phyloP scores from a whole-genome alignment of 2,888 invertebrate species.

The Schizaphis graminum region DNA sequence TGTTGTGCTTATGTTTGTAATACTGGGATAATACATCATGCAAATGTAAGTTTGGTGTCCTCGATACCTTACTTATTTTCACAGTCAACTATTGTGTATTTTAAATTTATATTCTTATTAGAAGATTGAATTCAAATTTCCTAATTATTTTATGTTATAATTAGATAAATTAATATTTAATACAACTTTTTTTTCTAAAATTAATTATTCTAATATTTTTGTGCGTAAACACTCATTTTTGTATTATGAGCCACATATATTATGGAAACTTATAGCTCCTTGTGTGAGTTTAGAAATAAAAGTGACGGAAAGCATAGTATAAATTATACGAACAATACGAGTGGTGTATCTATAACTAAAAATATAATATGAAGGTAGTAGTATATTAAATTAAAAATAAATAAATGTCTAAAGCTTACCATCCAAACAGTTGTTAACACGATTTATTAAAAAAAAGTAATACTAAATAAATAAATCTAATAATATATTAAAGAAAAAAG shows the following conservation, averaged over 20 bases:
- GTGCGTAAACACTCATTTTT: background rate
- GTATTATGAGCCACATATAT: background rate
- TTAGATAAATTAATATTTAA: background rate
- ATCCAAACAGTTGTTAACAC: background rate
- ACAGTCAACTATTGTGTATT: background rate
- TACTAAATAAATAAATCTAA: background rate
- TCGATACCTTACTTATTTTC: background rate
- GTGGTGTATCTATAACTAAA: background rate
- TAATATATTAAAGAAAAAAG: slow-evolving; percentile 25
- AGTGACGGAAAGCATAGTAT: background rate
- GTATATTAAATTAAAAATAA: background rate
- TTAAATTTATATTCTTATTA: background rate
- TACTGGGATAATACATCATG: background rate
- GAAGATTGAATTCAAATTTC: background rate
- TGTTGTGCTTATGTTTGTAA: background rate
- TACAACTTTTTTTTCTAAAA: background rate
- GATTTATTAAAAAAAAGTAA: slow-evolving; percentile 6
- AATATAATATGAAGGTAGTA: background rate
- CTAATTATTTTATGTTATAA: background rate
- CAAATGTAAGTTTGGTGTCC: background rate
- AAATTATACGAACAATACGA: background rate
- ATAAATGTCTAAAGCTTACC: background rate
- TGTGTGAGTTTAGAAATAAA: background rate
- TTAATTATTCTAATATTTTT: background rate
- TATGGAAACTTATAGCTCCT: background rate